Evolutionary conservation across 2,888 invertebrate species (phyloP), one percentile per base, ranked within the genome.

Genomic region (Chrysolina haemoptera): DNA sequence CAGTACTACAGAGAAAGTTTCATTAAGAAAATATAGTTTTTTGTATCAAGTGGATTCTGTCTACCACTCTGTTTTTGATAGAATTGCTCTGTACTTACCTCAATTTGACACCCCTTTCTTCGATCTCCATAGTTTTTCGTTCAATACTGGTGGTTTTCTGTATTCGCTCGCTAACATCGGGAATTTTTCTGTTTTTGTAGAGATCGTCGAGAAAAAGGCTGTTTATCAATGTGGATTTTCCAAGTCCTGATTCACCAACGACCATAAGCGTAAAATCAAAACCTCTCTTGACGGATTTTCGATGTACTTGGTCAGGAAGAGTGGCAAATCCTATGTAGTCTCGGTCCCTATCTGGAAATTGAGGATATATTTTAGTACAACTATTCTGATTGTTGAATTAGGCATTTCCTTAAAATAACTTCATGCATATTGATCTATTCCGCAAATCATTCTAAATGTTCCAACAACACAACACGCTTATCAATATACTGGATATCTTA

Each of bases 251-350:
- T 88, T 98, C 98, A 41, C 98, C 98, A 43, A 98, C 95, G 18
- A 98, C 98, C 97, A 98, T 97, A 79, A 98, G 89, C 0, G 98
- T 98, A 89, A 98, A 98, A 88, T 98, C 98, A 88, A 98, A 98
- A 70, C 98, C 98, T 83, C 96, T 92, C 89, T 98, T 98, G 68
- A 98, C 98, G 0, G 97, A 97, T 89, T 98, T 98, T 81, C 98
- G 92, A 89, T 98, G 98, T 70, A 98, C 96, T 89, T 98, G 98
- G 87, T 98, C 97, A 22, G 98, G 98, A 76, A 98, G 90, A 71
- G 97, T 98, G 79, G 98, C 98, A 87, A 98, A 98, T 74, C 98
- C 98, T 84, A 98, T 96, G 89, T 96, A 96, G 86, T 95, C 95
- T 72, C 94, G 91, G 84, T 93, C 93, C 22, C 85, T 76, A 46